phyloP scores from a whole-genome alignment of 1,140 invertebrate genomes.

The Anthonomus grandis region DNA sequence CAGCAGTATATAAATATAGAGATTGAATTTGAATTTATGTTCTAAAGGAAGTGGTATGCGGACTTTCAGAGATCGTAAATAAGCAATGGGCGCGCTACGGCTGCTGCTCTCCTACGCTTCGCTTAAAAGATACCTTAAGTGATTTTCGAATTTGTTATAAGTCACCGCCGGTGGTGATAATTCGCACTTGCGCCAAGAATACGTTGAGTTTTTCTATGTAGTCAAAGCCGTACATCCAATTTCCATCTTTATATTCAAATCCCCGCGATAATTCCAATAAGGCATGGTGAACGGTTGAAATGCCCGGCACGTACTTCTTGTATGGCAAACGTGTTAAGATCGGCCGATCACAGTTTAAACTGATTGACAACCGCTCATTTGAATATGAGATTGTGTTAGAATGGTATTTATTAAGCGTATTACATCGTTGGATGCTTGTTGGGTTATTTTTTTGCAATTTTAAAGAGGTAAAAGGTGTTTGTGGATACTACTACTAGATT shows the following conservation, averaged over 20 bases:
- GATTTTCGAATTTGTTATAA: too few species aligned
- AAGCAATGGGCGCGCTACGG: constrained; percentile 24
- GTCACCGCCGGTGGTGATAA: too few species aligned
- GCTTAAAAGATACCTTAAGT: constrained; percentile 5
- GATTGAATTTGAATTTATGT: constrained; percentile 31
- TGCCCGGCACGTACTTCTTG: constrained; percentile 6
- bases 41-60: constrained; percentile 27
- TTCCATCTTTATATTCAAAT: constrained; percentile 3
- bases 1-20: constrained; percentile 31
- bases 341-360: constrained; percentile 2
- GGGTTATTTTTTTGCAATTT: too few species aligned
- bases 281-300: not conserved
- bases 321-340: constrained; percentile 1
- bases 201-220: too few species aligned
- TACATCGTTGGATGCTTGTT: too few species aligned
- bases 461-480: too few species aligned
- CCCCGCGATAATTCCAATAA: not conserved
- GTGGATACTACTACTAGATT: too few species aligned
- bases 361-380: constrained; percentile 5
- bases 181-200: too few species aligned
- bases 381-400: not conserved
- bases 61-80: constrained; percentile 27
- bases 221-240: too few species aligned
- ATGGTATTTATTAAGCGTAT: not conserved
- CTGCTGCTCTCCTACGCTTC: constrained; percentile 24